Conservation (phyloP, 2,888 invertebrate genomes). For the Unio pictorum region DNA sequence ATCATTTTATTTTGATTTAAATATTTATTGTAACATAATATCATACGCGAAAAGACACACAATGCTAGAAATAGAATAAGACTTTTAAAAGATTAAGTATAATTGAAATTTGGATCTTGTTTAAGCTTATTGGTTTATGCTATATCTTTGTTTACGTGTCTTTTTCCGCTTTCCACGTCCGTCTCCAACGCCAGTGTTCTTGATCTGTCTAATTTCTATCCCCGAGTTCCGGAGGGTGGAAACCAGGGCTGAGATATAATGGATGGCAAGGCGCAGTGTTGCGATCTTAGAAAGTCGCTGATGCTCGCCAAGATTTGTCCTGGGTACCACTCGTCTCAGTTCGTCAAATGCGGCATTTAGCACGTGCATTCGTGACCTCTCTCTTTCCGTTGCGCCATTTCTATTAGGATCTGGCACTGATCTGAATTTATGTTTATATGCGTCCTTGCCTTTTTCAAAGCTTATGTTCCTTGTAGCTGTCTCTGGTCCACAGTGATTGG, state of each 20-base stretch:
- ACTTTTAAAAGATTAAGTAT: too few species aligned
- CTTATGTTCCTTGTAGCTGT: too few species aligned
- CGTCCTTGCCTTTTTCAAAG: too few species aligned
- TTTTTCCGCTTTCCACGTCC: constrained; percentile 53
- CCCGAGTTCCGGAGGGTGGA: constrained; percentile 57
- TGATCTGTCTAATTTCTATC: constrained; percentile 53
- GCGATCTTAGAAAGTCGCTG: constrained; percentile 71
- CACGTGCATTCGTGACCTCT: constrained; percentile 70
- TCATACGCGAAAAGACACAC: too few species aligned
- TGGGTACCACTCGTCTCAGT: constrained; percentile 68
- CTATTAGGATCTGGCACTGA: constrained; percentile 39
- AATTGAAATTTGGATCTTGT: too few species aligned
- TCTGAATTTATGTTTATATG: too few species aligned
- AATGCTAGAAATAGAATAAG: too few species aligned
- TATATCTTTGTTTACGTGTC: constrained; percentile 26
- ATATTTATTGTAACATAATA: too few species aligned
- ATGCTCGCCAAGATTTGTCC: constrained; percentile 67
- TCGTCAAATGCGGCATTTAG: constrained; percentile 71
- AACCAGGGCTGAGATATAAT: constrained; percentile 68
- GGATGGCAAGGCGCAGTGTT: constrained; percentile 69
- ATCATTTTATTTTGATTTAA: too few species aligned
- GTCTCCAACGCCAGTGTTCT: constrained; percentile 43
- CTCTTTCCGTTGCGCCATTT: constrained; percentile 64
- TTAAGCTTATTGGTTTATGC: background rate
- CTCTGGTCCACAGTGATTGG: too few species aligned